Base-by-base conservation (phyloP, 2,113 vertebrate genomes). In the Myiagra hebetior region DNA sequence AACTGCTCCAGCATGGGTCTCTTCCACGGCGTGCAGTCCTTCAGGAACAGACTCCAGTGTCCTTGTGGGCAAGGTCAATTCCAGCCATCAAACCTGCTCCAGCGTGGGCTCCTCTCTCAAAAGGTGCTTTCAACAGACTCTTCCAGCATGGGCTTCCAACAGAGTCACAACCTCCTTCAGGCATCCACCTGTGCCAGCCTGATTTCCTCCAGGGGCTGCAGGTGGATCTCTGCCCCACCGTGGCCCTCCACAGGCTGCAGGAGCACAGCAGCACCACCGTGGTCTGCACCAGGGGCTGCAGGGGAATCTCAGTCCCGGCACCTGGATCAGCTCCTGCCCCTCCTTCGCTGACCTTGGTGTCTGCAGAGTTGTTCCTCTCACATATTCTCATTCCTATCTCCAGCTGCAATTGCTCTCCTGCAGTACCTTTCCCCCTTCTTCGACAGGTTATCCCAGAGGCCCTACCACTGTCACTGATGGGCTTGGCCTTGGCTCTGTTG, bases 271-370 rank as follows among this genome's bases (percentile, higher is more conserved):
- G n/a, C 30, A 8, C 82, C 69, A 30, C 16, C 13, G 11, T 11
- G 23, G 22, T 10, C 33, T 39, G 37, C 52, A 74, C 33, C 59
- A 65, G 0, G 0, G 62, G 16, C 46, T 69, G 41, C 46, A 76
- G n/a, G 11, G 16, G 9, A 70, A 72, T 57, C 37, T 72, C 56
- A 56, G 50, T 13, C 33, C 33, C 0, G 0, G 19, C 16, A 27
- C 22, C 19, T 44, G 31, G 6, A 57, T 7, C 27, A 50, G 13
- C 35, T 72, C 42, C 50, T 78, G 37, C 19, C 37, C 35, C 53
- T 60, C 33, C 62, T 55, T 23, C 47, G 33, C 17, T 11, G 63
- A 69, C 35, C 7, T 20, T 11, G 26, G 21, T 49, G 35, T 47
- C 55, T 55, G 41, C 70, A 62, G 53, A 22, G 30, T 4, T 55